These are phyloP conservation scores for Dicentrarchus labrax DNA, from an alignment of 2,113 vertebrate genomes.

Conservation along the genomic window DNA sequence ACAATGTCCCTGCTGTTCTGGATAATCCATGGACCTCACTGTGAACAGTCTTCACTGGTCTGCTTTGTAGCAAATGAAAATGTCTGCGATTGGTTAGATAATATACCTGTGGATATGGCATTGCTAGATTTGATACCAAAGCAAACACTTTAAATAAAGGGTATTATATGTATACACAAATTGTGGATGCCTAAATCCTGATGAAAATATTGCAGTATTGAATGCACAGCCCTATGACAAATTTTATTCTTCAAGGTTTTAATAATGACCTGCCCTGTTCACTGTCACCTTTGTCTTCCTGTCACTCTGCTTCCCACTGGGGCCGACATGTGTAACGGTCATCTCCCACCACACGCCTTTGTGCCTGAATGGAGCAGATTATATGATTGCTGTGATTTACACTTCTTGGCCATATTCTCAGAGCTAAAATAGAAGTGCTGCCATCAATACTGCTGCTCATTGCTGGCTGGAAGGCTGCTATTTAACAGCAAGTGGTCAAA, in stretches of 20 bases:
- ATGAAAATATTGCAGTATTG: not conserved
- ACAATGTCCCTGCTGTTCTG: slow-evolving; percentile 19
- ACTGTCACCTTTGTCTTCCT: slow-evolving; percentile 44
- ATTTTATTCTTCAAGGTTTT: slow-evolving; percentile 28
- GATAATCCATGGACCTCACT: slow-evolving; percentile 1
- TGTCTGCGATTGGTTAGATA: not conserved
- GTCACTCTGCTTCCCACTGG: slow-evolving; percentile 46
- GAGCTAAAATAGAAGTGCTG: slow-evolving; percentile 57
- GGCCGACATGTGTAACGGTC: slow-evolving; percentile 56
- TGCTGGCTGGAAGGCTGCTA: slow-evolving; percentile 36
- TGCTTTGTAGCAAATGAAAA: slow-evolving; percentile 10
- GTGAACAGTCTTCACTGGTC: slow-evolving; percentile 20
- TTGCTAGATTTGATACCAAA: not conserved
- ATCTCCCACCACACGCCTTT: slow-evolving; percentile 55
- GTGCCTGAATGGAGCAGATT: slow-evolving; percentile 61
- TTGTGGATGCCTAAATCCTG: no score
- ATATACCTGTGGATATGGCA: not conserved
- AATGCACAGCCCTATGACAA: slow-evolving; percentile 5
- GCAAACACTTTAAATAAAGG: not conserved
- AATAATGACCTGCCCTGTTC: slow-evolving; percentile 21
- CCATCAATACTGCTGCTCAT: slow-evolving; percentile 51
- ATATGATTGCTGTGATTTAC: slow-evolving; percentile 68
- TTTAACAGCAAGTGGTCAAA: slow-evolving; percentile 68
- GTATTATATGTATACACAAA: no score
- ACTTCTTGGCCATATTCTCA: slow-evolving; percentile 65